Evolutionary conservation across 1,140 invertebrate genomes (phyloP), one percentile per base, ranked within the genome.

Genomic region (Cherax quadricarinatus): DNA sequence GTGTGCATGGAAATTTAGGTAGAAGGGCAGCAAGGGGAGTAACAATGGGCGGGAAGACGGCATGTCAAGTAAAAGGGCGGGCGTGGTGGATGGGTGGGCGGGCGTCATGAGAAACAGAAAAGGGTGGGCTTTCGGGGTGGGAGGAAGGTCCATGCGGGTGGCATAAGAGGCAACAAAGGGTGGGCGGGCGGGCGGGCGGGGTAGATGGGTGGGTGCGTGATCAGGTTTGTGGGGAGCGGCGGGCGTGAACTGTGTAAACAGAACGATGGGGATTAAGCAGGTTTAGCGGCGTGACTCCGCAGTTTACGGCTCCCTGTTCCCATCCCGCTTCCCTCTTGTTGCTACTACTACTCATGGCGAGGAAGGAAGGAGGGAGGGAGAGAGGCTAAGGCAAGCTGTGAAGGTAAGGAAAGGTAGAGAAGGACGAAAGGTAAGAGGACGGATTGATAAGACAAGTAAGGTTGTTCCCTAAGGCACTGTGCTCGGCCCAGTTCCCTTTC

Each of bases 241-340:
- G 70, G 85, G 85, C 62, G 85, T 78, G 66, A 87, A 73, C 66
- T 73, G 48, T 70, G 66, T 73, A 78, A 73, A 87, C 85, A 73
- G 48, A 83, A 83, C 62, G 81, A 83, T 83, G 81, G 57, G 81
- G 81, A 83, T 83, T 83, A 83, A 62, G 81, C 16, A 49, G 81
- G 81, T 83, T 83, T 83, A 83, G 81, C 81, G 81, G 57, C 81
- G 53, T 83, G 81, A 83, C 81, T 83, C 49, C 24, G 48, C 81
- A 48, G 51, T 83, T 83, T 83, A n/a, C 70, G 7, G 70, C 70
- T 30, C n/a, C 70, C n/a, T 75, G 70, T 1, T 12, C 70, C 7
- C 70, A 6, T 21, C n/a, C 70, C 70, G 70, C 70, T 6, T 24
- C 70, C 12, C n/a, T 30, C 70, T 75, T 75, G n/a, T 75, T 30